Evolutionary conservation across 2,888 invertebrate species (phyloP).

Genomic region (Copidosoma aretas): DNA sequence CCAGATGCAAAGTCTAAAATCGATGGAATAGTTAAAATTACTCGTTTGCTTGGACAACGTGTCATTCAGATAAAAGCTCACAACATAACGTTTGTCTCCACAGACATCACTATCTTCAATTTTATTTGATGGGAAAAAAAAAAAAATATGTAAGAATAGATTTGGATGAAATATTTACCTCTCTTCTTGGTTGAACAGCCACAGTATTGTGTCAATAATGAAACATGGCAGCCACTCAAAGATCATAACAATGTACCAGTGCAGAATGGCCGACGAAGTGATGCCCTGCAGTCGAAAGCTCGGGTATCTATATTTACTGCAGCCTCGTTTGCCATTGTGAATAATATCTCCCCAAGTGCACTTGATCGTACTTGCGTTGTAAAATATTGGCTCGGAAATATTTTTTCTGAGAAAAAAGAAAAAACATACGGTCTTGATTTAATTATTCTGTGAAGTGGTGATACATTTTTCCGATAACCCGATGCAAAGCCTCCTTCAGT

Average conservation of each 20-base stretch:
- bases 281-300: conserved; percentile 55
- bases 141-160: too few relatives aligned
- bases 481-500: background rate
- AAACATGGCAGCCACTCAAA: conserved; percentile 55
- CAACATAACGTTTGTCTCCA: too few relatives aligned
- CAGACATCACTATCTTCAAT: too few relatives aligned
- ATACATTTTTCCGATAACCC: too few relatives aligned
- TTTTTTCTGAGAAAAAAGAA: conserved; percentile 34
- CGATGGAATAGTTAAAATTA: too few relatives aligned
- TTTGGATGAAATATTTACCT: conserved; percentile 49
- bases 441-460: background rate
- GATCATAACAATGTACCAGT: conserved; percentile 51
- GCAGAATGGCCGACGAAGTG: conserved; percentile 46
- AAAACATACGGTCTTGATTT: background rate
- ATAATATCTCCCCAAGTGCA: conserved; percentile 54
- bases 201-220: conserved; percentile 50
- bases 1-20: too few relatives aligned
- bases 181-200: conserved; percentile 46
- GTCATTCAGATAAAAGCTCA: too few relatives aligned
- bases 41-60: too few relatives aligned
- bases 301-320: conserved; percentile 52
- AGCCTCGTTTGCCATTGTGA: conserved; percentile 47
- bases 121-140: background rate
- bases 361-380: conserved; percentile 48
- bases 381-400: conserved; percentile 43